These are phyloP conservation scores for Cordilura impudica DNA, from an alignment of 2,888 invertebrate genomes.

Conservation along the genomic window DNA sequence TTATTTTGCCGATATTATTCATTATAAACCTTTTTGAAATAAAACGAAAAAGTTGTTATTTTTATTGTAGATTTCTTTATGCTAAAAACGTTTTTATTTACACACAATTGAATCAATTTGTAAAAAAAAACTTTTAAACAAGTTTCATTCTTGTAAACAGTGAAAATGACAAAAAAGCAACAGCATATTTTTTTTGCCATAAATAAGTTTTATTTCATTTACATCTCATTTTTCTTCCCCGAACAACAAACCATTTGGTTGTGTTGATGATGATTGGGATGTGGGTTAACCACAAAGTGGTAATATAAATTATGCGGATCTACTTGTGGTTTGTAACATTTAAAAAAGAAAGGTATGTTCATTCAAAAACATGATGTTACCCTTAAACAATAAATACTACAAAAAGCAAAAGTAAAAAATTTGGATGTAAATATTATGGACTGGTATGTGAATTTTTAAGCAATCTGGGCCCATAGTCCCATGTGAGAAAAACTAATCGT, in stretches of 20 bases:
- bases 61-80: neutral
- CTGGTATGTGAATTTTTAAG: too few species aligned
- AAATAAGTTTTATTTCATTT: constrained; percentile 33
- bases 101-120: neutral
- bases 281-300: too few species aligned
- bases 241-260: neutral
- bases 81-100: neutral
- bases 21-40: too few species aligned
- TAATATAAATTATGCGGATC: neutral
- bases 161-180: neutral
- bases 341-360: too few species aligned
- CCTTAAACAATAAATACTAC: too few species aligned
- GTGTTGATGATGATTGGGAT: neutral
- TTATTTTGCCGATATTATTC: too few species aligned
- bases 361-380: too few species aligned
- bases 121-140: neutral
- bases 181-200: neutral
- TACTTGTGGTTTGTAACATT: neutral
- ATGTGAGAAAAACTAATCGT: too few species aligned
- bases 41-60: neutral
- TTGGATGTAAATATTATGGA: too few species aligned
- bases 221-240: constrained; percentile 6
- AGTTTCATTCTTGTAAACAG: neutral
- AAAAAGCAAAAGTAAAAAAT: too few species aligned
- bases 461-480: too few species aligned